Percentiles rank a stretch among this genome's conserved stretches.
Evolutionary conservation across 2,797 vertebrate species (phyloP).

Genomic region (Chelon labrosus): DNA sequence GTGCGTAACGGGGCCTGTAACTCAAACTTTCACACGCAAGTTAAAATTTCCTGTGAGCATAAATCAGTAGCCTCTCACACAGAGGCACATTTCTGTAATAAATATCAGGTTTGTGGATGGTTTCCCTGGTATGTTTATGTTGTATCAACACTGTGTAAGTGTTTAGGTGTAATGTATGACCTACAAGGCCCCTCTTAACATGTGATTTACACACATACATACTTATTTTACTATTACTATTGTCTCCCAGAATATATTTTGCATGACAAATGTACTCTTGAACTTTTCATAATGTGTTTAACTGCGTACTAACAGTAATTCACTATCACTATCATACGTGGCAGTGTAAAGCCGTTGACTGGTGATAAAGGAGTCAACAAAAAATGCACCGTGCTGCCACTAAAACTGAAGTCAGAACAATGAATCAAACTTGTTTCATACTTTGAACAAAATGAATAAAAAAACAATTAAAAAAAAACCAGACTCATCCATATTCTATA

Average conservation of each 20-base stretch:
- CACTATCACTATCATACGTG: not conserved
- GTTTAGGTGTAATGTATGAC: not conserved
- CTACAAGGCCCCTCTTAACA: not conserved
- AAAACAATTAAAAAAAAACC: too few relatives aligned
- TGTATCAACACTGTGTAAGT: conserved; percentile 1
- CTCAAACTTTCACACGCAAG: not conserved
- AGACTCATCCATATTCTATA: too few relatives aligned
- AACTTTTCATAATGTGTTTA: conserved; percentile 2
- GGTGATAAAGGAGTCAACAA: not conserved
- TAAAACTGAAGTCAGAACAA: not conserved
- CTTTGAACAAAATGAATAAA: too few relatives aligned
- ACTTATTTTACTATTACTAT: conserved; percentile 4
- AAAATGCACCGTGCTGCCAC: not conserved
- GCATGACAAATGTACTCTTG: not conserved
- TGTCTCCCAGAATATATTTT: conserved; percentile 5
- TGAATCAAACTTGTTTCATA: too few relatives aligned
- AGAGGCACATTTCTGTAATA: not conserved
- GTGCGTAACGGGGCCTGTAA: not conserved
- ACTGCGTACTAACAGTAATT: not conserved
- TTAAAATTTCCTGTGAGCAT: not conserved
- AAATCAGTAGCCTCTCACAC: not conserved
- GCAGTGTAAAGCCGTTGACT: not conserved
- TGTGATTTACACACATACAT: not conserved
- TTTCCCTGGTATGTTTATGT: not conserved
- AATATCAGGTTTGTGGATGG: not conserved